These are phyloP conservation scores for Laticauda colubrina DNA, from an alignment of 2,113 vertebrate genomes.

Conservation along the genomic window DNA sequence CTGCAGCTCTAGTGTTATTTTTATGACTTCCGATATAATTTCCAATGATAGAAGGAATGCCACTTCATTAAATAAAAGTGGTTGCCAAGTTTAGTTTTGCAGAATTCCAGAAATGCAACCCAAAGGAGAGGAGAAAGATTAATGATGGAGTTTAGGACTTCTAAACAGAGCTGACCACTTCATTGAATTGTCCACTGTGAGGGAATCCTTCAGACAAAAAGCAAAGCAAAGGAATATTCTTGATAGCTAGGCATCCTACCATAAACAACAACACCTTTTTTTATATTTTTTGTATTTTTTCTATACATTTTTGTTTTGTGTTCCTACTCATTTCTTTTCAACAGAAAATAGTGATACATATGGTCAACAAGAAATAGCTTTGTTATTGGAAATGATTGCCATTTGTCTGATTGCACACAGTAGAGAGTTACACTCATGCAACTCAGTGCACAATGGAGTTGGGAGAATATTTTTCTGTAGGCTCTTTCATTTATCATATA, in stretches of 20 bases:
- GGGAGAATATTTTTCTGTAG: neutral
- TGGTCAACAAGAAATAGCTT: neutral
- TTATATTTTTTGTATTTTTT: neutral
- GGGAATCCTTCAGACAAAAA: neutral
- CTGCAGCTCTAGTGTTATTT: neutral
- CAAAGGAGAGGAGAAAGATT: too few relatives aligned
- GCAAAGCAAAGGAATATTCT: neutral
- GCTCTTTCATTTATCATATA: neutral
- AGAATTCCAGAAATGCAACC: neutral
- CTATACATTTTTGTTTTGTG: neutral
- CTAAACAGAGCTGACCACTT: neutral
- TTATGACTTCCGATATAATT: neutral
- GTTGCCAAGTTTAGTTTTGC: neutral
- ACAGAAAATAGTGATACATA: neutral
- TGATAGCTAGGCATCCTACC: neutral
- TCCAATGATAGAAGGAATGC: neutral
- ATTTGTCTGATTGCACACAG: constrained; percentile 18
- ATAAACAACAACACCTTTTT: neutral
- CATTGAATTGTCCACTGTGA: neutral
- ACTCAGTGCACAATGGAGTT: neutral
- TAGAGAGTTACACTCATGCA: neutral
- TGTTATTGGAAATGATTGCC: constrained; percentile 11
- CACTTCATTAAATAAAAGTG: neutral
- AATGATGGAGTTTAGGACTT: neutral
- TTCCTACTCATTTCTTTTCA: neutral